Evolutionary conservation across 2,888 invertebrate genomes (phyloP), one percentile per base, ranked within the genome.

Genomic region (Rhogogaster chlorosoma): DNA sequence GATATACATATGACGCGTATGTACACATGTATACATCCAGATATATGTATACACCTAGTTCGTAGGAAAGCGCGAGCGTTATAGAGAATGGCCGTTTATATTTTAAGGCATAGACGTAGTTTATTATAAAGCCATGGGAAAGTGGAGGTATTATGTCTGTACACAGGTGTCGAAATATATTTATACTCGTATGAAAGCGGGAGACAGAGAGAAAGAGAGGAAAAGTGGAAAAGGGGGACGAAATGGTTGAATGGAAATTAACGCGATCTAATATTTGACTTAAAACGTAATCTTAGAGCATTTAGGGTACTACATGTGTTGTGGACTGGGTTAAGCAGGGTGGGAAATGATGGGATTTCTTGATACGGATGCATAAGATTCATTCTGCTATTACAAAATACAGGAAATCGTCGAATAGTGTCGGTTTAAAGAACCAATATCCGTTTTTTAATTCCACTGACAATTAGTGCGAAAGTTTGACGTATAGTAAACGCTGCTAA

Each of bases 81-180:
- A 77, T 18, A 77, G 49, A 53, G 45, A 22, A 75, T 75, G 26
- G 9, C 38, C 77, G 9, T 15, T 36, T 77, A 49, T 53, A 53
- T 42, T 73, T 42, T 22, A 73, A 42, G 42, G 73, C 26, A 32
- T 67, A 32, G 29, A 67, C 61, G 26, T 67, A 42, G 38, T 73
- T 73, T 73, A 42, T 73, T 42, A 73, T 42, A 73, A 42, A 22
- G 42, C 29, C 12, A 26, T 32, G 77, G 32, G n/a, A 38, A 49
- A 18, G 53, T 49, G 53, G 22, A 22, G 15, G 42, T 67, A 67
- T 32, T 32, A 32, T 53, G 12, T 67, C 10, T 18, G 67, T 32
- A 12, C 67, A 49, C 77, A 77, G 77, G 77, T 77, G 77, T 77
- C 53, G 77, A 77, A 77, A 77, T 53, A 77, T 32, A 22, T 77